phyloP scores from a whole-genome alignment of 2,113 vertebrate genomes.

The Dicaeum eximium region DNA sequence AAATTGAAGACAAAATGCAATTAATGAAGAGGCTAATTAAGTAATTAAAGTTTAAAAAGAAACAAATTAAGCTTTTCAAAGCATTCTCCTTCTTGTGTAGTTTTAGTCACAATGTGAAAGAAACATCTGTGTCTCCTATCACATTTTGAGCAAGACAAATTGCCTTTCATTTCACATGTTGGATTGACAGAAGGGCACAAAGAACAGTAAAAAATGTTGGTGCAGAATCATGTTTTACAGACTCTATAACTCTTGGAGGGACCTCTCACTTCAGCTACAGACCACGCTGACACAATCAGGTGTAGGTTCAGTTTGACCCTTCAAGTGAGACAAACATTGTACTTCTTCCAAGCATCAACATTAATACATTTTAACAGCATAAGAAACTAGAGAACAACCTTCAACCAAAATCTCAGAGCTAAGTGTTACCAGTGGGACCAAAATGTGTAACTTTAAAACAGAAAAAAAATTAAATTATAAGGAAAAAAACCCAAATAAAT shows the following conservation, averaged over 20 bases:
- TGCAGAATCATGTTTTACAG: neutral
- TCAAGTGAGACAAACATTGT: neutral
- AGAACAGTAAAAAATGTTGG: neutral
- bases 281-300: rapidly evolving
- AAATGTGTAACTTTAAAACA: neutral
- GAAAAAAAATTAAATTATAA: neutral
- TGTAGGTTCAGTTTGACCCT: neutral
- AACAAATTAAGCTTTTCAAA: neutral
- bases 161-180: neutral
- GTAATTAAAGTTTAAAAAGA: neutral
- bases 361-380: neutral
- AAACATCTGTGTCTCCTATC: neutral
- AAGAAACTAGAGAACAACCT: neutral
- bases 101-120: neutral
- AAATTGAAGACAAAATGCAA: neutral
- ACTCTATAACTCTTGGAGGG: neutral
- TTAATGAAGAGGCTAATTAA: neutral
- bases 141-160: neutral
- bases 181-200: neutral
- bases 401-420: neutral
- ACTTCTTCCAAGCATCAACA: neutral
- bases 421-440: neutral
- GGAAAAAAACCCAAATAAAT: neutral
- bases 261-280: neutral
- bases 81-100: neutral